Conservation (phyloP, 30 jellyfish, hydroid and myxozoan species). For the Cassiopea andromeda region DNA sequence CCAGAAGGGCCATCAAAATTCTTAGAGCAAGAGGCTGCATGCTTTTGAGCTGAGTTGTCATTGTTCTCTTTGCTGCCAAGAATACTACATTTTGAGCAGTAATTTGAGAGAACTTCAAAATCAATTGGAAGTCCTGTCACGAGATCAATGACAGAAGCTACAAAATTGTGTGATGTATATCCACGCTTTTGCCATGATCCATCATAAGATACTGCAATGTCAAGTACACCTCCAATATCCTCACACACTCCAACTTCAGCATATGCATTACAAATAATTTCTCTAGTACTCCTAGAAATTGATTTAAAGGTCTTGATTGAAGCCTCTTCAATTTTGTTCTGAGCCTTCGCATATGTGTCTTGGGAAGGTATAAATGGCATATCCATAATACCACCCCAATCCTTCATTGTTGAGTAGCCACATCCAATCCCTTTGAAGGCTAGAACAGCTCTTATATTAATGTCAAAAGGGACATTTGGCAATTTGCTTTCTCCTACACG, state of each 20-base stretch:
- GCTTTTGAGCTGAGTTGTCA: conserved; percentile 13
- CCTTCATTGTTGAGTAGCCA: conserved; percentile 44
- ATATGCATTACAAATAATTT: conserved; percentile 1
- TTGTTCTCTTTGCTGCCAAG: not conserved
- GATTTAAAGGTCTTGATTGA: not conserved
- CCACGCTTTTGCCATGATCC: conserved; percentile 67
- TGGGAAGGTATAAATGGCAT: conserved; percentile 27
- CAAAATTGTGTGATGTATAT: conserved; percentile 26
- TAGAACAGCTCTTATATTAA: conserved; percentile 18
- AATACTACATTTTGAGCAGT: conserved; percentile 22
- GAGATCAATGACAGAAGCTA: conserved; percentile 42
- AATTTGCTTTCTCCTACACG: conserved; percentile 39
- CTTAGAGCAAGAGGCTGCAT: conserved; percentile 1
- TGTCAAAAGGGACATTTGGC: conserved; percentile 8
- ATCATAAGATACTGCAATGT: conserved; percentile 57
- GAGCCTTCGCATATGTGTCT: not conserved
- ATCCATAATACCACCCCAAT: conserved; percentile 42
- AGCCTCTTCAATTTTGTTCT: not conserved
- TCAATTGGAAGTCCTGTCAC: conserved; percentile 60
- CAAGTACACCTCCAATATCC: conserved; percentile 30
- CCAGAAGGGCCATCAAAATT: conserved; percentile 30
- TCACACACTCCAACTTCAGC: conserved; percentile 11
- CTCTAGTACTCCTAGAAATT: not conserved
- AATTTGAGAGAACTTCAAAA: conserved; percentile 32
- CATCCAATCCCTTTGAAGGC: conserved; percentile 59